Evolutionary conservation across 2,113 vertebrate genomes (phyloP), one percentile per base, ranked within the genome.

Genomic region (Myiopsitta monachus): DNA sequence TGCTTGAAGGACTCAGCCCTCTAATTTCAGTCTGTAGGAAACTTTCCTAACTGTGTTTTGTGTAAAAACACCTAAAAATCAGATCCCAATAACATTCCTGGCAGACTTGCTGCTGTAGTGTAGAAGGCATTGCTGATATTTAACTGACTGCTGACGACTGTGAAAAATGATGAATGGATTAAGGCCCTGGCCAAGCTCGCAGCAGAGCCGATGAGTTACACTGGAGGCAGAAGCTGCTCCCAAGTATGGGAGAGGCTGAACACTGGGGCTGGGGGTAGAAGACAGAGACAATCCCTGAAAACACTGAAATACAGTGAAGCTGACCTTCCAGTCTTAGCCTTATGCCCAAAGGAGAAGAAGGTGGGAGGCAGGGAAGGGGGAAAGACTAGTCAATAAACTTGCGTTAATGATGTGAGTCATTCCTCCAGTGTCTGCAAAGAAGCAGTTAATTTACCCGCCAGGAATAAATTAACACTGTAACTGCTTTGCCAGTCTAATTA

Each of bases 401-500:
- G 67, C 38, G 77, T 55, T 96, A 88, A 70, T 83, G 52, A 83
- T 43, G 66, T 94, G 92, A 95, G 88, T 96, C 94, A 95, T 96
- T 94, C 83, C 92, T 91, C 74, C 67, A 69, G 70, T 19, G 76
- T 68, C 86, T 91, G 70, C 81, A 95, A 87, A 94, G 81, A 87
- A 87, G 9, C 38, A 76, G 41, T 87, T 92, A 94, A 94, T 94
- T 95, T 92, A 76, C 94, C 88, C 87, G 21, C 91, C 77, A 94
- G 87, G 95, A 90, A 94, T 94, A 96, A 96, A 95, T 95, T 96
- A 96, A 91, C 87, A 89, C 87, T 92, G 66, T 87, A 84, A 82
- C 74, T 91, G 83, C 86, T 95, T 89, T 96, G 69, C 94, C 70
- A 49, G 31, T 27, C 86, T 96, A 93, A 97, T 96, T 96, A 83